phyloP scores from a whole-genome alignment of 2,797 vertebrate genomes.

The Momotus momota region DNA sequence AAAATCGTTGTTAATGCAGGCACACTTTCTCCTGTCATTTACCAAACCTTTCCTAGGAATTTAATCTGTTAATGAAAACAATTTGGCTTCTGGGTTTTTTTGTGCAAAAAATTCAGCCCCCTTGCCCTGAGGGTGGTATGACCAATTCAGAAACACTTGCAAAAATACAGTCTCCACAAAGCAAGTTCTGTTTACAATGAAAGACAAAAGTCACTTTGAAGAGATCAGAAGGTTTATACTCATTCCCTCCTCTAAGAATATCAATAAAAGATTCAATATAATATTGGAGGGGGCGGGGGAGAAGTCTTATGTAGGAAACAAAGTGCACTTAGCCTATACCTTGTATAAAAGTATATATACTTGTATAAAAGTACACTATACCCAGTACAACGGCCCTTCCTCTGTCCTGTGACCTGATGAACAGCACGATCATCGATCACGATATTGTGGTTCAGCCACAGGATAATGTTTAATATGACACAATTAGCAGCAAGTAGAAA shows the following conservation, averaged over 20 bases:
- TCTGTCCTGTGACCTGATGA: not conserved
- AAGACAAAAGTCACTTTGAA: not conserved
- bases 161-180: not conserved
- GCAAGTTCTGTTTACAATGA: not conserved
- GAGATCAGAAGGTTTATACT: not conserved
- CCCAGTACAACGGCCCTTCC: not conserved
- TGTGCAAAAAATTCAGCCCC: not conserved
- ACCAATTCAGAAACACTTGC: not conserved
- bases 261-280: not conserved
- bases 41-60: not conserved
- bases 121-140: not conserved
- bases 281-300: not conserved
- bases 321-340: not conserved
- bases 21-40: not conserved
- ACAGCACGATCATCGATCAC: rapidly evolving
- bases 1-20: not conserved
- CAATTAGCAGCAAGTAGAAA: not conserved
- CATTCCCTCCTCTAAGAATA: not conserved
- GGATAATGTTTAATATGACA: rapidly evolving
- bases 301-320: too few species aligned
- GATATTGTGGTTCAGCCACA: not conserved
- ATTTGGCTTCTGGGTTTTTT: not conserved
- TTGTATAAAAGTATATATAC: too few species aligned
- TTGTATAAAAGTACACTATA: too few species aligned
- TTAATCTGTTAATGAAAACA: not conserved